These are phyloP conservation scores for Strigamia crassipes DNA, from an alignment of 2,888 invertebrate genomes.

Conservation along the genomic window DNA sequence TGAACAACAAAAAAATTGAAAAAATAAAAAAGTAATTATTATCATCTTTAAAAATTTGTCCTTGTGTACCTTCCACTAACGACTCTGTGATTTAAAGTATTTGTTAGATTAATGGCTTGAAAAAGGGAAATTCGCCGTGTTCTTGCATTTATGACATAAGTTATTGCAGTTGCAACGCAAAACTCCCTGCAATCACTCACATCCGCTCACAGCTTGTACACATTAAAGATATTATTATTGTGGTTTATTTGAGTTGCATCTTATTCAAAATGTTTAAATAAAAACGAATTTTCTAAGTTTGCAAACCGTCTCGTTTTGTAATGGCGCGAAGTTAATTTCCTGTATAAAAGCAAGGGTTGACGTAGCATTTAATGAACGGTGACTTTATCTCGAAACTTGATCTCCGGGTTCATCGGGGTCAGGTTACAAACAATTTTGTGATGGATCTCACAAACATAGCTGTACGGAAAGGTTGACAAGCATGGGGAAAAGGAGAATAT, in stretches of 20 bases:
- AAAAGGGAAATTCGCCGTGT: background rate
- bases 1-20: no score
- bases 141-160: background rate
- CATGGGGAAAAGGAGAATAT: constrained; percentile 10
- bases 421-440: constrained; percentile 10
- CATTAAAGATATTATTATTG: no score
- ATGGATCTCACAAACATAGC: constrained; percentile 4
- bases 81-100: background rate
- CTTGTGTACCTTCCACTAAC: background rate
- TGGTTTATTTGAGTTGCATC: no score
- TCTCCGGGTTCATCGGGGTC: constrained; percentile 10
- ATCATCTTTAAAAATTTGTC: background rate
- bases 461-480: constrained; percentile 10
- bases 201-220: no score
- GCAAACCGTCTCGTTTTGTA: background rate
- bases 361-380: background rate
- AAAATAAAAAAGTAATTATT: no score
- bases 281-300: background rate
- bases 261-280: no score
- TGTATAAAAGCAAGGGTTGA: background rate
- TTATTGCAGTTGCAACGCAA: background rate
- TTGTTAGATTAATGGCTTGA: background rate
- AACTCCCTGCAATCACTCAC: background rate
- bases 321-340: background rate
- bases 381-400: background rate